Conservation (phyloP, 2,888 invertebrate genomes). For the Xylota segnis region DNA sequence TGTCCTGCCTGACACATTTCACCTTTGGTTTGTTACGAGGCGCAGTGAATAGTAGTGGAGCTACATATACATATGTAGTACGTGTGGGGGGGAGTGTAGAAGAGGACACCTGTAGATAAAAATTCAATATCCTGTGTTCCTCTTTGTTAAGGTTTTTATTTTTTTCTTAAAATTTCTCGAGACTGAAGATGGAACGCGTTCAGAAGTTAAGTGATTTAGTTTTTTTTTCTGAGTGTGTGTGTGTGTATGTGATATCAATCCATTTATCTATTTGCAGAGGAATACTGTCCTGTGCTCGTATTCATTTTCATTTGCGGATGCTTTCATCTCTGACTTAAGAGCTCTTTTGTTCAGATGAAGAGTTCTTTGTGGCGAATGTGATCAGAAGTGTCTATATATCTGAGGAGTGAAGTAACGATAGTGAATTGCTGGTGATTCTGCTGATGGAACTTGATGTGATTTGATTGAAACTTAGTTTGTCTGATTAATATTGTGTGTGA, state of each 20-base stretch:
- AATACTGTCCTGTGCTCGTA: constrained; percentile 20
- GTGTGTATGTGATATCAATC: constrained; percentile 50
- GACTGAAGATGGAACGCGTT: constrained; percentile 23
- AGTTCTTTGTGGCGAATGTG: constrained; percentile 44
- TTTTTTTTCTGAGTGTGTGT: constrained; percentile 5
- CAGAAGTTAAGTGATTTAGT: constrained; percentile 37
- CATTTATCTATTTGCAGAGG: constrained; percentile 64
- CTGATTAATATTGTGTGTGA: constrained; percentile 9
- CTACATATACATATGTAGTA: too few species aligned
- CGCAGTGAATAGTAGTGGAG: constrained; percentile 6
- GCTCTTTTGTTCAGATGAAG: constrained; percentile 48
- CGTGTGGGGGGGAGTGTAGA: constrained; percentile 25
- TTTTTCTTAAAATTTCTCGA: constrained; percentile 4
- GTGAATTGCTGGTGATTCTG: constrained; percentile 42
- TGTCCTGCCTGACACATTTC: constrained; percentile 49
- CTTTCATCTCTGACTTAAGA: constrained; percentile 59
- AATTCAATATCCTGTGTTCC: constrained; percentile 79
- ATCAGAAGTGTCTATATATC: background rate
- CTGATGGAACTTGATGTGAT: constrained; percentile 51
- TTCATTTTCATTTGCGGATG: constrained; percentile 64
- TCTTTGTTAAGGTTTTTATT: constrained; percentile 44
- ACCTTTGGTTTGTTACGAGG: constrained; percentile 49
- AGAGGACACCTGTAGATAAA: constrained; percentile 78
- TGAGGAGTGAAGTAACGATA: constrained; percentile 22
- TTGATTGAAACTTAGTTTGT: constrained; percentile 35